Base-by-base conservation (phyloP, 2,797 vertebrate species). In the Pteronotus mesoamericanus region DNA sequence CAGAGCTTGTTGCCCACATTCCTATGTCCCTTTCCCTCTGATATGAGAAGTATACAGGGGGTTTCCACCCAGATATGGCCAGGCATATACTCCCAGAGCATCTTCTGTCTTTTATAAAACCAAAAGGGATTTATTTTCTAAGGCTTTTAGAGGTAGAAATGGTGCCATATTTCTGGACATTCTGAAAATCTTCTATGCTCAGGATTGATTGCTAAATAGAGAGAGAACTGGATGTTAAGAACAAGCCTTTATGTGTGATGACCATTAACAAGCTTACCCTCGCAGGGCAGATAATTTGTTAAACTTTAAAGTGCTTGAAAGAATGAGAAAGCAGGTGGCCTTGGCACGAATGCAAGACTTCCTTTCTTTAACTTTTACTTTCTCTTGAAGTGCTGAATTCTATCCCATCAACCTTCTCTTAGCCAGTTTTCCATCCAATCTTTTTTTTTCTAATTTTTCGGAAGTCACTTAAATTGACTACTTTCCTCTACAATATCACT, bases 351-450 rank as follows among this genome's bases (percentile, higher is more conserved):
- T 32, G 66, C 87, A 87, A 91, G 59, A 51, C 72, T 86, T 69
- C 51, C 85, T 15, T 32, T 88, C 59, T 89, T 84, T 79, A 53
- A 51, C 24, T 74, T 94, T 51, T 68, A 46, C 89, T 94, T 93
- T 97, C 37, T 77, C 75, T 77, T 91, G 85, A 37, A 26, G 78
- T 96, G 91, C 94, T 85, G 5, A 79, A 57, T 39, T 74, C 86
- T 94, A 88, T 91, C 48, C 61, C 22, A 55, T 83, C 78, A 90
- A 86, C 53, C 37, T 86, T 96, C 92, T 86, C 92, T 94, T 89
- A 85, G 91, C 91, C 77, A 89, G 44, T 89, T 94, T 95, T 96
- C 96, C 96, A 92, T 91, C 44, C 39, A 37, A 29, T 94, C 22
- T 79, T 24, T 83, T 78, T 48, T 61, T 80, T 4, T 21, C 46